Base-by-base conservation (phyloP, 1,140 invertebrate species). In the Carposina sasakii region DNA sequence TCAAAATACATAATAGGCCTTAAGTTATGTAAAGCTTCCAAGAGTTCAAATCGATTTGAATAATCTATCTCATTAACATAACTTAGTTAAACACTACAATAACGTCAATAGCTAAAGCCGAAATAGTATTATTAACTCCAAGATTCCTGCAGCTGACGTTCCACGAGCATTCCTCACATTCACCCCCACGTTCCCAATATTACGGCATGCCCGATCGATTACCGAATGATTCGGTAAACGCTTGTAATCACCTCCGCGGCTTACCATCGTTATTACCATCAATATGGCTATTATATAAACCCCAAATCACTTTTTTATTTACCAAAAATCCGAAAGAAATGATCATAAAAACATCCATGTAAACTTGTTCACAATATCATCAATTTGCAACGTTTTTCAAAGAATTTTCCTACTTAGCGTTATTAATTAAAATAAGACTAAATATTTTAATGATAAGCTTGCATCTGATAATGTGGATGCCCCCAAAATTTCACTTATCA, bases 201-300 rank as follows among this genome's bases (percentile, higher is more conserved):
- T 67, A 68, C 60, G 64, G 63, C 66, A 54, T 63, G 58, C 47
- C 49, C 30, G 54, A 63, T 63, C 63, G 68, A 78, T 76, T 76
- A 77, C 74, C 61, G 61, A 74, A 73, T 79, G 65, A 68, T 74
- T 62, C 61, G 61, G 76, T 78, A 79, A 81, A 76, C 54, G 67
- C 60, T 63, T 74, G 77, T 78, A 78, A 81, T 78, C 70, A 63
- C 73, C 67, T 67, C 62, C 50, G 67, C 52, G 54, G 63, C 36
- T 71, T 78, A 73, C 60, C 54, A 70, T 71, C 65, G 66, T 70
- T 52, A 75, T 77, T 73, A 71, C 67, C 44, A 24, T 57, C 54
- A 67, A 63, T 46, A 54, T 31, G 31, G 67, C 63, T 63, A 73
- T 79, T 75, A 76, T 54, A 52, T 47, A 20, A 33, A 48, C 28